Evolutionary conservation across 2,113 vertebrate genomes (phyloP).

Genomic region (Steatornis caripensis): DNA sequence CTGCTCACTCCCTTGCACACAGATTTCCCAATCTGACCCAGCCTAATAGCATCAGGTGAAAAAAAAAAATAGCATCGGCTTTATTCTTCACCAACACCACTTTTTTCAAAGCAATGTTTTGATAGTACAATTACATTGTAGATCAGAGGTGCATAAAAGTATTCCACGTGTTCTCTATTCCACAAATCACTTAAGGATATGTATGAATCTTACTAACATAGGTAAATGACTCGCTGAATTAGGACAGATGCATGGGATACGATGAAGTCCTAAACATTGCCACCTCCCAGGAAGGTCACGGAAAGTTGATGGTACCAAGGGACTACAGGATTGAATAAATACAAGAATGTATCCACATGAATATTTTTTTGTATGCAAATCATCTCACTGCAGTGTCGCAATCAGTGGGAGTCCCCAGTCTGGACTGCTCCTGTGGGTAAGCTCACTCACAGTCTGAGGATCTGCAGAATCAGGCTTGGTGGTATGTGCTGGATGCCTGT

Average conservation of each 20-base stretch:
- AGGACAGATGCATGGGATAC: neutral
- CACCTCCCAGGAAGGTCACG: neutral
- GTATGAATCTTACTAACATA: neutral
- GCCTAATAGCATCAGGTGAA: neutral
- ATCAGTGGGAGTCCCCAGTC: neutral
- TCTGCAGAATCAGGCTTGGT: neutral
- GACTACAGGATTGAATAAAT: accelerated
- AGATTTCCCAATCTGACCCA: neutral
- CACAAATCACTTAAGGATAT: neutral
- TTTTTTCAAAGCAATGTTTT: neutral
- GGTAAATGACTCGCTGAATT: neutral
- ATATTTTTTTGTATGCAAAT: neutral
- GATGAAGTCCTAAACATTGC: neutral
- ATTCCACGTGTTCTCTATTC: neutral
- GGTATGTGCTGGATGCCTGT: neutral
- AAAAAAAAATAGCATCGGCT: neutral
- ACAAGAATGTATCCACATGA: accelerated
- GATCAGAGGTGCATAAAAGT: neutral
- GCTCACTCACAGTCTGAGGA: neutral
- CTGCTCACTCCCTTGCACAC: neutral
- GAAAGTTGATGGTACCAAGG: neutral
- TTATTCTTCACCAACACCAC: neutral
- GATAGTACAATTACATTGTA: neutral
- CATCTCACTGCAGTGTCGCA: neutral
- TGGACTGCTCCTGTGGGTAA: neutral